Percentiles rank a stretch among this genome's conserved stretches.
phyloP scores from a whole-genome alignment of 2,113 vertebrate genomes.

The Menura novaehollandiae region DNA sequence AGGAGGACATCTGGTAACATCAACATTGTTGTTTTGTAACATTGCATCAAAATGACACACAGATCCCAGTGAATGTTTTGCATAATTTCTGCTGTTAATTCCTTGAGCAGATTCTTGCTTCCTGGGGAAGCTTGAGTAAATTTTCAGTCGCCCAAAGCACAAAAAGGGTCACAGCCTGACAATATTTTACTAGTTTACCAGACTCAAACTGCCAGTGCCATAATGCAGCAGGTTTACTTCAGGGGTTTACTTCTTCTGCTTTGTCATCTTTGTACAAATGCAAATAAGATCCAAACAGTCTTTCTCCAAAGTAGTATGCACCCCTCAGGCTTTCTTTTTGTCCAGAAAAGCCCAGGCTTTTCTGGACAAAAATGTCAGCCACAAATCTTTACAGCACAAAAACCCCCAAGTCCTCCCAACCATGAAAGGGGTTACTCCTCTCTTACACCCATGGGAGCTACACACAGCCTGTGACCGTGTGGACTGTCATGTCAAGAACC shows the following conservation, averaged over 20 bases:
- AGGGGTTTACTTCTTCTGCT: neutral
- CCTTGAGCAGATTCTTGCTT: neutral
- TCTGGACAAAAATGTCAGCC: neutral
- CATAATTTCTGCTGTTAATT: neutral
- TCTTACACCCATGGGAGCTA: neutral
- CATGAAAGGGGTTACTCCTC: neutral
- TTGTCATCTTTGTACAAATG: neutral
- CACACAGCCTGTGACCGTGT: neutral
- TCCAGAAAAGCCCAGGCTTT: too few species aligned
- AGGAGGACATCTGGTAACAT: neutral
- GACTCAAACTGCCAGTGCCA: neutral
- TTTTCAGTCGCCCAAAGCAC: neutral
- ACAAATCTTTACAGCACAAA: neutral
- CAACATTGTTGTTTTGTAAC: neutral
- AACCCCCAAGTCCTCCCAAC: accelerated
- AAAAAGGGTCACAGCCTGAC: neutral
- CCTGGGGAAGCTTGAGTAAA: neutral
- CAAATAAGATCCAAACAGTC: neutral
- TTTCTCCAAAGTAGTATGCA: neutral
- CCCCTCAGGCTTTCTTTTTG: neutral
- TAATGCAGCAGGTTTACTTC: neutral
- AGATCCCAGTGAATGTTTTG: neutral
- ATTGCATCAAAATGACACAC: neutral
- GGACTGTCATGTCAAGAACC: neutral
- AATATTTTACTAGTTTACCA: neutral